Base-by-base conservation (phyloP, 92 coral and sea anemone species). In the Plumapathes pennacea region DNA sequence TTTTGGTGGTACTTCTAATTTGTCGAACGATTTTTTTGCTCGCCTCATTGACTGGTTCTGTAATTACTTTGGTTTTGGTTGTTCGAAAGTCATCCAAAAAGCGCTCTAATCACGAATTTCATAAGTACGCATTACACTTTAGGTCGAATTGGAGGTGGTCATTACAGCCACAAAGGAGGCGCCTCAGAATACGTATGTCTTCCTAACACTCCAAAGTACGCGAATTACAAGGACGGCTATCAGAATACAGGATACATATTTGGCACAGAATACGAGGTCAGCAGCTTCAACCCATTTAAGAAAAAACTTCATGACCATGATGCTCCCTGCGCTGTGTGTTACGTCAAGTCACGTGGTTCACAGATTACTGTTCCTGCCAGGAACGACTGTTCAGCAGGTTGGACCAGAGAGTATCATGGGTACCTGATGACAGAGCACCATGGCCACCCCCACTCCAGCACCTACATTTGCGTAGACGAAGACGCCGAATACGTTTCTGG, bases 401-500 rank as follows among this genome's bases (percentile, higher is more conserved):
- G 91, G 91, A 67, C 66, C 74, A 15, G 67, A 22, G 91, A 85
- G 54, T 79, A 85, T 60, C 57, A 62, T 43, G 91, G 91, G 10
- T 85, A 85, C 75, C 57, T 85, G 53, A 85, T 85, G 86, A 31
- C 87, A 6, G 82, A 12, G 4, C 61, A 74, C 29, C 20, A 79
- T 44, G 30, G n/a, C 25, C 87, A 85, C 53, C 5, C 31, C 10
- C 57, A 40, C n/a, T 18, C 79, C 4, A 33, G 57, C 5, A 27
- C 71, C 12, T 84, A 21, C 34, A 66, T 84, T 14, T 84, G 90
- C 44, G 86, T 84, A 2, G 90, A 84, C 45, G 10, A 45, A 20
- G 57, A 72, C 4, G 69, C 90, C 0, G 77, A 64, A 37, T 71
- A 45, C 21, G 75, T 65, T 17, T 56, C 56, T 2, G 91, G 91